phyloP scores from a whole-genome alignment of 2,888 invertebrate species.

The Theretra japonica region DNA sequence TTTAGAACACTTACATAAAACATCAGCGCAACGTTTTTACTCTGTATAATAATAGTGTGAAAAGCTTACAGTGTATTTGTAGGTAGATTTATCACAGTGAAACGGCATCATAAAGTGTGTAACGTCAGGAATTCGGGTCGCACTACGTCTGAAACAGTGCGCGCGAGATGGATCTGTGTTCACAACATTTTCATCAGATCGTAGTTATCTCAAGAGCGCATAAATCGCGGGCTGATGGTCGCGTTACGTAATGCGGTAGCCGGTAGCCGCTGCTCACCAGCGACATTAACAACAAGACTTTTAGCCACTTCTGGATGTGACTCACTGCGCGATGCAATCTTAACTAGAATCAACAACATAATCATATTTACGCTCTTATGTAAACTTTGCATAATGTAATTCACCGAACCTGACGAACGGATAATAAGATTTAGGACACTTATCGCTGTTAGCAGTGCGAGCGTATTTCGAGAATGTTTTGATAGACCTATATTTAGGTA shows the following conservation, averaged over 20 bases:
- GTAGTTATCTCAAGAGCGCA: slow-evolving; percentile 50
- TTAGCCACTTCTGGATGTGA: slow-evolving; percentile 46
- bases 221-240: slow-evolving; percentile 53
- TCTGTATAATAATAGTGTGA: slow-evolving; percentile 47
- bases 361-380: slow-evolving; percentile 42
- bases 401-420: slow-evolving; percentile 41
- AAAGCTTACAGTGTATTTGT: slow-evolving; percentile 48
- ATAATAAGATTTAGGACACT: slow-evolving; percentile 44
- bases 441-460: slow-evolving; percentile 40
- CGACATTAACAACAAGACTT: slow-evolving; percentile 44
- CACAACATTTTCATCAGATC: slow-evolving; percentile 50
- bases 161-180: slow-evolving; percentile 30
- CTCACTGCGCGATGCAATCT: slow-evolving; percentile 49
- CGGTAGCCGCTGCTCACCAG: slow-evolving; percentile 21
- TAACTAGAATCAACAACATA: slow-evolving; percentile 44
- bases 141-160: slow-evolving; percentile 40
- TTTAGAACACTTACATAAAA: slow-evolving; percentile 69
- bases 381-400: slow-evolving; percentile 48
- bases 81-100: slow-evolving; percentile 54
- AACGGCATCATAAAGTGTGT: slow-evolving; percentile 49
- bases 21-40: slow-evolving; percentile 48
- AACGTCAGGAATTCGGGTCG: slow-evolving; percentile 54
- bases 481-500: slow-evolving; percentile 6
- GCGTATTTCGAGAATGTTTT: slow-evolving; percentile 19
- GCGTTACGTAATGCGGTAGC: slow-evolving; percentile 54